phyloP scores from a whole-genome alignment of 2,888 invertebrate genomes.

The Pherbina coryleti region DNA sequence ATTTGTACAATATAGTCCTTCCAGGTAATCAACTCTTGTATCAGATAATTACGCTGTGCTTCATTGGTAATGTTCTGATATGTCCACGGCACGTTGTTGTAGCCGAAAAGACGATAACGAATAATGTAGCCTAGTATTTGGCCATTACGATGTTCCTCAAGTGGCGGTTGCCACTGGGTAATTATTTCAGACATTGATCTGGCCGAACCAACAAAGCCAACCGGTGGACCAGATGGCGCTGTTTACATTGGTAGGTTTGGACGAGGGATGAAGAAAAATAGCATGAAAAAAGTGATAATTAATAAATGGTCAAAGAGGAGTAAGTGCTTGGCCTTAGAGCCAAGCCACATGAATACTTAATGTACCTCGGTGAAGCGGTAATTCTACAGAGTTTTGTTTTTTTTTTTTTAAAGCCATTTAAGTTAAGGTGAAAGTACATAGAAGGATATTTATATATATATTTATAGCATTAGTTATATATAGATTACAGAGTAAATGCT shows the following conservation, averaged over 20 bases:
- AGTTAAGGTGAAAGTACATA: conserved; percentile 51
- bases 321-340: neutral
- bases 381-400: conserved; percentile 59
- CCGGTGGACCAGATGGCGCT: conserved; percentile 97
- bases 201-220: conserved; percentile 94
- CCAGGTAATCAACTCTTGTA: conserved; percentile 96
- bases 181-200: conserved; percentile 95
- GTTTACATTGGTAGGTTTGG: conserved; percentile 44
- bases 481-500: neutral
- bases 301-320: neutral
- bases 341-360: conserved; percentile 44
- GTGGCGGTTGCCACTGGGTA: conserved; percentile 96
- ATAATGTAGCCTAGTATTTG: conserved; percentile 94
- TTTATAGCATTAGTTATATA: conserved; percentile 51
- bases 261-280: neutral
- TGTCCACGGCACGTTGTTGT: conserved; percentile 93
- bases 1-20: conserved; percentile 97
- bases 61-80: conserved; percentile 93
- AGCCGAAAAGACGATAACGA: conserved; percentile 90
- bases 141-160: conserved; percentile 95
- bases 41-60: conserved; percentile 89
- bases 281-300: conserved; percentile 11
- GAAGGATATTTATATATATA: conserved; percentile 48
- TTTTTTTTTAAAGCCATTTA: conserved; percentile 56
- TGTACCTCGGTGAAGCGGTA: conserved; percentile 70